phyloP scores from a whole-genome alignment of 2,113 vertebrate genomes.

The Phoxinus phoxinus region DNA sequence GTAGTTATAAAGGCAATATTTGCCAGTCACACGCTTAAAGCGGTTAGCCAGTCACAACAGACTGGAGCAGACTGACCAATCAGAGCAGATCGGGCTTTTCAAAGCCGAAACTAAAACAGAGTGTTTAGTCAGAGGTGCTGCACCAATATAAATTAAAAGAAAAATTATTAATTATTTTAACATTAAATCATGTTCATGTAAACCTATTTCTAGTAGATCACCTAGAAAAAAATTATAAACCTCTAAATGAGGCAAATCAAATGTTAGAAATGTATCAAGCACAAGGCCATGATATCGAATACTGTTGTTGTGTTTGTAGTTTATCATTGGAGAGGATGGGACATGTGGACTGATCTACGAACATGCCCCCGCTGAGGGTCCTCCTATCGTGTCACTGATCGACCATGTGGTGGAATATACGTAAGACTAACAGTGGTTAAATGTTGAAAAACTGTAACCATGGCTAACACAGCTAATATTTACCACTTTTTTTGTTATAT shows the following conservation, averaged over 20 bases:
- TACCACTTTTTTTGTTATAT: not conserved
- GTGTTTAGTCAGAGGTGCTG: too few species aligned
- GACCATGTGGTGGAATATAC: constrained; percentile 92
- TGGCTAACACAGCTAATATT: not conserved
- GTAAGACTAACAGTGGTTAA: constrained; percentile 76
- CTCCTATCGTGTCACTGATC: constrained; percentile 87
- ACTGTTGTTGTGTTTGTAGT: constrained; percentile 71
- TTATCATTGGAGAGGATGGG: constrained; percentile 92
- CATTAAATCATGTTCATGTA: too few species aligned
- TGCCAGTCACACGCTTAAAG: too few species aligned
- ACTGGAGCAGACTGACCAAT: too few species aligned
- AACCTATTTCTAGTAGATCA: too few species aligned
- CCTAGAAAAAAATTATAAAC: too few species aligned
- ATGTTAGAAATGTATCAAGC: not conserved
- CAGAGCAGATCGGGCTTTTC: too few species aligned
- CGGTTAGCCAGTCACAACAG: too few species aligned
- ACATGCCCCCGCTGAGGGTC: constrained; percentile 91
- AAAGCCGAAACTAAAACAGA: too few species aligned
- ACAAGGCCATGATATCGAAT: not conserved
- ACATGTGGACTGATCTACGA: constrained; percentile 91
- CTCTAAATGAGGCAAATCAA: not conserved
- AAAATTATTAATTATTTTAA: too few species aligned
- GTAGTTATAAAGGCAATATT: too few species aligned
- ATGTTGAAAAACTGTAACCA: not conserved
- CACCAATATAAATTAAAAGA: too few species aligned